Conservation (phyloP, 2,113 vertebrate species). For the Myanophis thanlyinensis region DNA sequence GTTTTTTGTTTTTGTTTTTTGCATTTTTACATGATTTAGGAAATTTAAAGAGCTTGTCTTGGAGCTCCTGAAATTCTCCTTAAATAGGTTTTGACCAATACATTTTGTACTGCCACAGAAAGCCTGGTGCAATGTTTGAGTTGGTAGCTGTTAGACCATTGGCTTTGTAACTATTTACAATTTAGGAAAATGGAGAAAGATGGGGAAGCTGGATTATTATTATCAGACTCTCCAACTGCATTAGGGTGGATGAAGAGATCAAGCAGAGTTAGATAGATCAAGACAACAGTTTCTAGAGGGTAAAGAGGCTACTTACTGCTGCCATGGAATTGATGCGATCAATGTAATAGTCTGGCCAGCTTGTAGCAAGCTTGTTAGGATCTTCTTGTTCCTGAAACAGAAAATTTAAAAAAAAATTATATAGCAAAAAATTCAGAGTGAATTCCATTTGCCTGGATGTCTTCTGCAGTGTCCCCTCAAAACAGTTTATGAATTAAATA, state of each 20-base stretch:
- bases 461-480: neutral
- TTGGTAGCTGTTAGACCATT: neutral
- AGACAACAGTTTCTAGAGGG: neutral
- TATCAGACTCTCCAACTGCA: neutral
- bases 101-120: neutral
- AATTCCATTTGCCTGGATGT: neutral
- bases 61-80: neutral
- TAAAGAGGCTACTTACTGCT: conserved; percentile 80
- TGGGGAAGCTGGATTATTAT: neutral
- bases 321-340: conserved; percentile 99
- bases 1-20: neutral
- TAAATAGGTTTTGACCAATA: neutral
- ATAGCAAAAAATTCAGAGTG: neutral
- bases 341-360: conserved; percentile 99
- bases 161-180: neutral
- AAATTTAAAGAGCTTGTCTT: neutral
- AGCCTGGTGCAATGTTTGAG: neutral
- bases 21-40: neutral
- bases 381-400: conserved; percentile 92
- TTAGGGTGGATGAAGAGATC: neutral
- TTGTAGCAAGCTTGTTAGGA: conserved; percentile 96
- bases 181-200: neutral
- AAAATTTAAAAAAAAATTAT: conserved; percentile 47
- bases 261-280: neutral
- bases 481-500: neutral